These are phyloP conservation scores for Hypomecis punctinalis DNA, from an alignment of 2,888 invertebrate species.

Conservation along the genomic window DNA sequence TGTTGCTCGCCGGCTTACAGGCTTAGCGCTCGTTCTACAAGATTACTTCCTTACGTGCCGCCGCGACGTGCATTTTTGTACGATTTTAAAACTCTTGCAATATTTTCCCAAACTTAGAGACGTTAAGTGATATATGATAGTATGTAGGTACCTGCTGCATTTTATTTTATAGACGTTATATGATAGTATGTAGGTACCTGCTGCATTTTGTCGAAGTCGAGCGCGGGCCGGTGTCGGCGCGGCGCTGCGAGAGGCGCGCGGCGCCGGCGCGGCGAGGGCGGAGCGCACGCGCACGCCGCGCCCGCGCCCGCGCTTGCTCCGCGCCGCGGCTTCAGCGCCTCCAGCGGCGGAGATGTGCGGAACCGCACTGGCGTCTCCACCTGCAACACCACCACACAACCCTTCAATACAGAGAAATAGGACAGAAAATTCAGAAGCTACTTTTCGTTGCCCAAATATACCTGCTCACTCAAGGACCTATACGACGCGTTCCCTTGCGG, in stretches of 20 bases:
- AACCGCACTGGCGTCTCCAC: conserved; percentile 93
- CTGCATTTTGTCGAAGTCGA: conserved; percentile 99
- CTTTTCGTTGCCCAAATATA: too few relatives aligned
- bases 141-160: conserved; percentile 99
- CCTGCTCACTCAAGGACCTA: too few relatives aligned
- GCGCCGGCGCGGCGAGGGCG: conserved; percentile 71
- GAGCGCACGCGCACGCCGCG: conserved; percentile 62
- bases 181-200: too few relatives aligned
- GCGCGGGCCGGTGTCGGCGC: conserved; percentile 91
- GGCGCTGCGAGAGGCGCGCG: conserved; percentile 79
- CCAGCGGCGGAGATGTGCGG: conserved; percentile 95
- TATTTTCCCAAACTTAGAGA: not conserved
- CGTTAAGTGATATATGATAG: too few relatives aligned
- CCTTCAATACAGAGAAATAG: too few relatives aligned
- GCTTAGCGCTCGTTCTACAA: conserved; percentile 10
- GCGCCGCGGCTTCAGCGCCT: conserved; percentile 92
- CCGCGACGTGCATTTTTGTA: not conserved
- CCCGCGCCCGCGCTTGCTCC: conserved; percentile 82
- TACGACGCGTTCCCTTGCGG: too few relatives aligned
- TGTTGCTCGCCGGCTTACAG: conserved; percentile 20
- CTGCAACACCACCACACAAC: conserved; percentile 61
- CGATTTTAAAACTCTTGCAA: not conserved
- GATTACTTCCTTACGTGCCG: conserved; percentile 11
- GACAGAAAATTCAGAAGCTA: too few relatives aligned
- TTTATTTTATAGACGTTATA: too few relatives aligned